phyloP scores from a whole-genome alignment of 2,113 vertebrate genomes.

The Pseudopodoces humilis region DNA sequence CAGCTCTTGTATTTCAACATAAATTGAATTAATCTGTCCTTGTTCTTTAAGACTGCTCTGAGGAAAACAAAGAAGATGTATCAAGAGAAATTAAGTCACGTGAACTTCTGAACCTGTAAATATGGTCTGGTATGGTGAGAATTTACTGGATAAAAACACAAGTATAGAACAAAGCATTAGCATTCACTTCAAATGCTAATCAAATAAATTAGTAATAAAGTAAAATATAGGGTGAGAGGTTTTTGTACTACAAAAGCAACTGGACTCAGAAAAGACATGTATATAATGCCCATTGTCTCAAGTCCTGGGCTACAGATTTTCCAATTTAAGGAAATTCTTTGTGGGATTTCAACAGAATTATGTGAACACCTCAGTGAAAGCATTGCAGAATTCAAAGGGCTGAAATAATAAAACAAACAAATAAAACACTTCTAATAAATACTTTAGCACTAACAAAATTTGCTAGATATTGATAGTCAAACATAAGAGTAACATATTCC shows the following conservation, averaged over 20 bases:
- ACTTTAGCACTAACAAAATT: neutral
- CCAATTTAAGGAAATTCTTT: neutral
- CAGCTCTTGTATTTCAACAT: constrained; percentile 18
- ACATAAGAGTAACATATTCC: neutral
- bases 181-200: neutral
- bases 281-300: neutral
- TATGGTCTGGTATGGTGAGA: neutral
- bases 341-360: neutral
- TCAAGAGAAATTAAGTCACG: neutral
- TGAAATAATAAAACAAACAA: neutral
- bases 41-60: constrained; percentile 7
- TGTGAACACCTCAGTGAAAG: neutral
- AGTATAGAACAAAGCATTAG: neutral
- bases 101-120: neutral
- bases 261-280: neutral
- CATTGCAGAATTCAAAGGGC: neutral
- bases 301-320: neutral
- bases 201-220: neutral
- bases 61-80: neutral
- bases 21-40: constrained; percentile 35
- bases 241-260: neutral
- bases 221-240: neutral
- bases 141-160: neutral
- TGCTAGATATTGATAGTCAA: neutral
- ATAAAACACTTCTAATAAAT: neutral